phyloP scores from a whole-genome alignment of 2,888 invertebrate species.

The Blastobasis adustella region DNA sequence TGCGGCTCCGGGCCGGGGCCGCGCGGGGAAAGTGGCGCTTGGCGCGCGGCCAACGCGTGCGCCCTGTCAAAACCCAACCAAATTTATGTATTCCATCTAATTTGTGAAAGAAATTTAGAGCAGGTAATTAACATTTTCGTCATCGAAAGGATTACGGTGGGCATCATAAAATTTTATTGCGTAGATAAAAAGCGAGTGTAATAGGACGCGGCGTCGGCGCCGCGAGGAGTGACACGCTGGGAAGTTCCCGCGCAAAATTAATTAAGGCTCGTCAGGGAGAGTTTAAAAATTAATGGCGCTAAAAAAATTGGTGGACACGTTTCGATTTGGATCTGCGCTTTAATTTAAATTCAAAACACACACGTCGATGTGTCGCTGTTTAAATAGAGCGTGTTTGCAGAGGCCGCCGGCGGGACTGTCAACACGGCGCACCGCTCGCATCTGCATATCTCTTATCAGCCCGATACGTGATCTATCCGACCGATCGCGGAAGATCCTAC shows the following conservation, averaged over 20 bases:
- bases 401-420: conserved; percentile 39
- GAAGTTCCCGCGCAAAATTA: conserved; percentile 4
- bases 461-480: neutral
- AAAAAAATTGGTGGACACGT: conserved; percentile 39
- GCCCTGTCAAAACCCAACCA: conserved; percentile 43
- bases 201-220: conserved; percentile 1
- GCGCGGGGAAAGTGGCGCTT: conserved; percentile 53
- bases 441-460: conserved; percentile 12
- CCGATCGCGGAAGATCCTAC: too few species aligned
- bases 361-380: conserved; percentile 54
- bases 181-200: conserved; percentile 23
- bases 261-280: conserved; percentile 7
- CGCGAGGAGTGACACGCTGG: conserved; percentile 1
- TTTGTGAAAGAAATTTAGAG: conserved; percentile 55
- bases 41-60: conserved; percentile 46
- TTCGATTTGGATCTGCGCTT: conserved; percentile 48
- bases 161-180: conserved; percentile 37
- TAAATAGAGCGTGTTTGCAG: conserved; percentile 54
- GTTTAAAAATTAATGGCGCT: conserved; percentile 25
- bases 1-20: conserved; percentile 55
- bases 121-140: conserved; percentile 61
- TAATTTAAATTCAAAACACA: conserved; percentile 63
- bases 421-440: conserved; percentile 36
- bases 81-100: conserved; percentile 61
- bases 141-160: conserved; percentile 51